Evolutionary conservation across 2,113 vertebrate genomes (phyloP).

Genomic region (Megaleporinus macrocephalus): DNA sequence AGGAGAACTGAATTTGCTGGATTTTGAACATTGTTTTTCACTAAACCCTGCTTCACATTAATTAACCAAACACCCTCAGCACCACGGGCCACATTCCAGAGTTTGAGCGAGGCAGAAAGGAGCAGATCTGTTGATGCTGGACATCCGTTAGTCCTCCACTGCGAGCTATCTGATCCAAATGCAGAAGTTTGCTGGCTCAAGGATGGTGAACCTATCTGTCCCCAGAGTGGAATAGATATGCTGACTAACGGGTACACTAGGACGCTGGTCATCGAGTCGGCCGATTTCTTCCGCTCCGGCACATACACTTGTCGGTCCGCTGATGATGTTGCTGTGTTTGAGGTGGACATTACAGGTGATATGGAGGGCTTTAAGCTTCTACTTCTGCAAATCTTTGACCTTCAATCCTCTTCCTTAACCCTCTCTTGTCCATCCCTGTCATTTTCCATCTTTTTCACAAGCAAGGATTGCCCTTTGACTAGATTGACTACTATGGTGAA

Average conservation of each 20-base stretch:
- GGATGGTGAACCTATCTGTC: constrained; percentile 80
- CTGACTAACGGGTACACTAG: constrained; percentile 69
- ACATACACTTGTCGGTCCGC: constrained; percentile 78
- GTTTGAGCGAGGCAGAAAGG: constrained; percentile 36
- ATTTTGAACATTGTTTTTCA: not conserved
- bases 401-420: not conserved
- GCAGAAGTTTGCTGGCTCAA: constrained; percentile 82
- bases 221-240: constrained; percentile 69
- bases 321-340: constrained; percentile 79
- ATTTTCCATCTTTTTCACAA: not conserved
- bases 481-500: not conserved
- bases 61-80: constrained; percentile 40
- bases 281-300: constrained; percentile 71
- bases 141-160: constrained; percentile 70
- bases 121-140: constrained; percentile 35
- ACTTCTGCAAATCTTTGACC: not conserved
- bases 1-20: not conserved
- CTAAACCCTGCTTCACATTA: not conserved
- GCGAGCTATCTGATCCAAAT: constrained; percentile 67
- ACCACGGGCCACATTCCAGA: constrained; percentile 35
- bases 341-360: constrained; percentile 66
- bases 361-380: not conserved
- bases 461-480: not conserved
- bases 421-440: not conserved
- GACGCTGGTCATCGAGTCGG: constrained; percentile 71